Percentiles rank a stretch among this genome's conserved stretches.
These are phyloP conservation scores for Ictidomys tridecemlineatus DNA, from an alignment of 2,113 vertebrate genomes.

Conservation along the genomic window DNA sequence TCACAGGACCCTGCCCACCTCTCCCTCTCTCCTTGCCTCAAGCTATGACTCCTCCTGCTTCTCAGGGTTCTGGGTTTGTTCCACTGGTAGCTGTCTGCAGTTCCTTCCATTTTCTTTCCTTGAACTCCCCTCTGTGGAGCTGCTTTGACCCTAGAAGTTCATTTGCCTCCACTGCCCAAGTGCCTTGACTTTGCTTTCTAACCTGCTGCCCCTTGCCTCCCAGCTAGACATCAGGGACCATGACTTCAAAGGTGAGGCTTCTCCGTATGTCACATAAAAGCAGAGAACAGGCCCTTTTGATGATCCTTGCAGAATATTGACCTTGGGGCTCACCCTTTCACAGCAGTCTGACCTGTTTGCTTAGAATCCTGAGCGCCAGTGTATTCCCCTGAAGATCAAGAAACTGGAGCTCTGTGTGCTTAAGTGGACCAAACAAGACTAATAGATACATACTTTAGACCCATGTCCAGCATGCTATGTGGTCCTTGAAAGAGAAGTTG, in stretches of 20 bases:
- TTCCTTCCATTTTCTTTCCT: not conserved
- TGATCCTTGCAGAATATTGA: not conserved
- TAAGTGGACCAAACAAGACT: not conserved
- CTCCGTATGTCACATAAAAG: not conserved
- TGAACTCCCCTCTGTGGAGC: not conserved
- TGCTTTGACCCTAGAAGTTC: not conserved
- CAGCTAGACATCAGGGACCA: not conserved
- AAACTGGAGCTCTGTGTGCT: not conserved
- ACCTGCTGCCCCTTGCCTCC: not conserved
- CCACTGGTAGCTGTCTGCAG: fast-evolving
- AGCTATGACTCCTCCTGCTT: not conserved
- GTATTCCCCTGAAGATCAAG: not conserved
- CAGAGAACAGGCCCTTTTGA: not conserved
- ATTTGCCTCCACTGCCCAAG: fast-evolving
- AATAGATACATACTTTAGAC: fast-evolving
- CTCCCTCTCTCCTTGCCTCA: fast-evolving
- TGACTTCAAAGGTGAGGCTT: not conserved
- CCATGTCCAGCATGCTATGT: not conserved
- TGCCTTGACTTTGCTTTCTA: not conserved
- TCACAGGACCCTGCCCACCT: fast-evolving
- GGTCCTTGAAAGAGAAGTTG: not conserved
- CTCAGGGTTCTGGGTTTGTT: not conserved
- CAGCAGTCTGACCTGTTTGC: too few relatives aligned
- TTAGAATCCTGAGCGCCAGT: not conserved
- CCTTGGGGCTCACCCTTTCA: too few relatives aligned